phyloP scores from a whole-genome alignment of 2,888 invertebrate genomes.

The Ephialtes manifestator region DNA sequence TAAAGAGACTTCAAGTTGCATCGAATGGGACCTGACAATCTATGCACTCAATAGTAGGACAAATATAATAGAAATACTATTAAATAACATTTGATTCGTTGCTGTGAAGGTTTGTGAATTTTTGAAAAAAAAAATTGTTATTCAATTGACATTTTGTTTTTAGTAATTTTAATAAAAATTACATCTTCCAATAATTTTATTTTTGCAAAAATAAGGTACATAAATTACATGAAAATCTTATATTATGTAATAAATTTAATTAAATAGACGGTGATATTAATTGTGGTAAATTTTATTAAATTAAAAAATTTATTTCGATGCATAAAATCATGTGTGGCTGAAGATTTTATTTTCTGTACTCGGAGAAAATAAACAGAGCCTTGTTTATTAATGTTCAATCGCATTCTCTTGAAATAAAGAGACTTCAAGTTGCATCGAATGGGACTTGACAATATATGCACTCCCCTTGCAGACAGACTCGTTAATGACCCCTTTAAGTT shows the following conservation, averaged over 20 bases:
- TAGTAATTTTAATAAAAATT: not conserved
- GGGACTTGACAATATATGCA: not conserved
- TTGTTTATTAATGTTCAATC: not conserved
- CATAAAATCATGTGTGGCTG: not conserved
- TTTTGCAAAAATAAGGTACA: too few relatives aligned
- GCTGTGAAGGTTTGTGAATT: not conserved
- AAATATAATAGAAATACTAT: not conserved
- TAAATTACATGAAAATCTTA: too few relatives aligned
- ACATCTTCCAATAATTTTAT: too few relatives aligned
- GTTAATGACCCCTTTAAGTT: conserved; percentile 37
- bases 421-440: not conserved
- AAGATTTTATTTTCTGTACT: not conserved
- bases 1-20: too few relatives aligned
- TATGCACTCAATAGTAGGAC: not conserved
- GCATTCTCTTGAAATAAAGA: not conserved
- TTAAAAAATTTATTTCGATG: not conserved
- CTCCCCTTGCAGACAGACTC: not conserved
- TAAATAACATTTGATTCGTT: not conserved
- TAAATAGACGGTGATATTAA: not conserved
- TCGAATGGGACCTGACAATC: too few relatives aligned
- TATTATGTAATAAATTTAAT: not conserved
- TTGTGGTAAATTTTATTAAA: not conserved
- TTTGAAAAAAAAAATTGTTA: not conserved
- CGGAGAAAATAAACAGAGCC: not conserved
- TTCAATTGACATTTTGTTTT: not conserved